Conservation (phyloP, 1,140 invertebrate genomes). For the Drosophila pruinosa region DNA sequence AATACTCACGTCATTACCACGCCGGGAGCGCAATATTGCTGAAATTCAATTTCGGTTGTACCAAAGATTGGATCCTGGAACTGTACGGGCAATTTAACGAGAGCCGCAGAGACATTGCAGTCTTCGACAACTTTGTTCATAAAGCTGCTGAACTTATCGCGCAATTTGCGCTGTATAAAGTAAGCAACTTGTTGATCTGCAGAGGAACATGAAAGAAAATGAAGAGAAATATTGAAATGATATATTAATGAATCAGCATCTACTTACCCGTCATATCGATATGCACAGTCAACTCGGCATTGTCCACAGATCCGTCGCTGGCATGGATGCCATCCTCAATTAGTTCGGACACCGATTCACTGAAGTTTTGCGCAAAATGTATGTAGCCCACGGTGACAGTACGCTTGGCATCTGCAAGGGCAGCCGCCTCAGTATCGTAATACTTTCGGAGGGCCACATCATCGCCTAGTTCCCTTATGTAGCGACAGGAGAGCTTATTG, state of each 20-base stretch:
- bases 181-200: slow-evolving; percentile 88
- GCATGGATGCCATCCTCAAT: slow-evolving; percentile 84
- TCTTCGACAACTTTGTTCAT: slow-evolving; percentile 84
- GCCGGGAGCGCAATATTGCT: slow-evolving; percentile 91
- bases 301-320: slow-evolving; percentile 83
- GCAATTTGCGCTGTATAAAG: slow-evolving; percentile 86
- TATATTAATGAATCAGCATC: not conserved
- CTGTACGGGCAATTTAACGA: slow-evolving; percentile 86
- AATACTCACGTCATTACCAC: slow-evolving; percentile 87
- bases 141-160: slow-evolving; percentile 86
- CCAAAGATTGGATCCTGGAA: slow-evolving; percentile 90
- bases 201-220: not conserved
- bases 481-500: slow-evolving; percentile 85
- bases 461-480: slow-evolving; percentile 83
- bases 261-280: slow-evolving; percentile 80
- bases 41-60: slow-evolving; percentile 85
- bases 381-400: slow-evolving; percentile 89
- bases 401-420: slow-evolving; percentile 85
- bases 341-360: slow-evolving; percentile 85
- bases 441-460: slow-evolving; percentile 78
- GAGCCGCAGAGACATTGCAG: slow-evolving; percentile 85
- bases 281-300: slow-evolving; percentile 86
- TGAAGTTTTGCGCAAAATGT: slow-evolving; percentile 90
- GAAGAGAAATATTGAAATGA: not conserved
- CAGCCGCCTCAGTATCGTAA: slow-evolving; percentile 82